phyloP scores from a whole-genome alignment of 2,113 vertebrate species.

The Apus apus region DNA sequence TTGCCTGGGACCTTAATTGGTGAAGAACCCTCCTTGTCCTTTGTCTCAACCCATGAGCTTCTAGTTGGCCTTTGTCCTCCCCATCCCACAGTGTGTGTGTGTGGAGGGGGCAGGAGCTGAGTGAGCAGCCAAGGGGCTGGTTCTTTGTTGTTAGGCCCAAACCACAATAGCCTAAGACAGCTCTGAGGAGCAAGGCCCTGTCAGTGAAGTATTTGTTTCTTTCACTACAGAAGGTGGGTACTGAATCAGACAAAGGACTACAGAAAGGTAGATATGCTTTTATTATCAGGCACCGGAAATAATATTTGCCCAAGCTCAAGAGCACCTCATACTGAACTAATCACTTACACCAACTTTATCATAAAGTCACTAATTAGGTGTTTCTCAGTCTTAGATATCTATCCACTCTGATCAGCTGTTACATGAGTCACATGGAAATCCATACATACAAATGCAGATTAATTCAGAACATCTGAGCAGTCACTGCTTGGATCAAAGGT shows the following conservation, averaged over 20 bases:
- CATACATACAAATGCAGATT: not conserved
- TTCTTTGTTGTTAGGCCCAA: too few species aligned
- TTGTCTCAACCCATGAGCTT: too few species aligned
- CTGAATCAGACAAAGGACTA: not conserved
- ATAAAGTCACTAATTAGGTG: accelerated
- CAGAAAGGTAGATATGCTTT: not conserved
- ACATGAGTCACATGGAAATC: not conserved
- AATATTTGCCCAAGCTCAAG: not conserved
- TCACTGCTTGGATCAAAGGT: not conserved
- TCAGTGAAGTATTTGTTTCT: not conserved
- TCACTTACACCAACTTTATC: not conserved
- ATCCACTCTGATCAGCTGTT: not conserved
- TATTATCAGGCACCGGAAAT: not conserved
- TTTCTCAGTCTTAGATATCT: not conserved
- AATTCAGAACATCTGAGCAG: not conserved
- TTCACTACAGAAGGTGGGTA: not conserved
- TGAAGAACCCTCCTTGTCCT: too few species aligned
- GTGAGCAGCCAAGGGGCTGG: too few species aligned
- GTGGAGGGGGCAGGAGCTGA: too few species aligned
- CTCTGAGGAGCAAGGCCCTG: not conserved
- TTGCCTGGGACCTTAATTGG: too few species aligned
- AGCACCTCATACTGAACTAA: not conserved
- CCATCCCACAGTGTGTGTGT: too few species aligned
- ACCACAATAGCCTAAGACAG: not conserved
- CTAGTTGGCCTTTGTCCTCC: too few species aligned